Conservation (phyloP, 1,140 invertebrate species). For the Achatina immaculata region DNA sequence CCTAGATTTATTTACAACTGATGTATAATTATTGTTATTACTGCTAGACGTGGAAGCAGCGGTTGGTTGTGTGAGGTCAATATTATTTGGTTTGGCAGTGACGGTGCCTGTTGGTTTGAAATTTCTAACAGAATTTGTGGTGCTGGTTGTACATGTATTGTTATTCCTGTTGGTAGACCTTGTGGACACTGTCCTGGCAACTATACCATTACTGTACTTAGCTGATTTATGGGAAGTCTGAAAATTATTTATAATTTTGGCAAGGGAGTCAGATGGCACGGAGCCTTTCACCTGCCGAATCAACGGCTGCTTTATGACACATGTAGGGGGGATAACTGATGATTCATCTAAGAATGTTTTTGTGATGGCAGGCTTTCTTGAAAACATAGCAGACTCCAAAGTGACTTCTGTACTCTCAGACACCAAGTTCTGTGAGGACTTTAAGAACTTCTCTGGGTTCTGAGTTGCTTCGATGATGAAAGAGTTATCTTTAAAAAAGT, state of each 20-base stretch:
- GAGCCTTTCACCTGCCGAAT: too few relatives aligned
- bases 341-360: not conserved
- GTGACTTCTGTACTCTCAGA: not conserved
- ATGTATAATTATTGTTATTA: not conserved
- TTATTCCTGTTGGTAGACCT: not conserved
- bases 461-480: conserved; percentile 26
- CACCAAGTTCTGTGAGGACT: not conserved
- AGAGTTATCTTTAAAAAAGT: conserved; percentile 31
- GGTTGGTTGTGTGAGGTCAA: not conserved
- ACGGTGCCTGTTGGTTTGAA: not conserved
- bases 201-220: not conserved
- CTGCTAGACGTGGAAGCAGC: not conserved
- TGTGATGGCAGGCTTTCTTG: not conserved
- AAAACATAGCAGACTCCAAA: not conserved
- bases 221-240: too few relatives aligned
- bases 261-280: too few relatives aligned
- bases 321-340: conserved; percentile 1
- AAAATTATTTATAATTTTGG: too few relatives aligned
- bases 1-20: not conserved
- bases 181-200: not conserved
- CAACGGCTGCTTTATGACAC: not conserved
- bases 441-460: conserved; percentile 27
- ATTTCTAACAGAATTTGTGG: not conserved
- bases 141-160: not conserved
- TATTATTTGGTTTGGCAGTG: not conserved